These are phyloP conservation scores for Penaeus indicus DNA, from an alignment of 1,140 invertebrate genomes.

Conservation along the genomic window DNA sequence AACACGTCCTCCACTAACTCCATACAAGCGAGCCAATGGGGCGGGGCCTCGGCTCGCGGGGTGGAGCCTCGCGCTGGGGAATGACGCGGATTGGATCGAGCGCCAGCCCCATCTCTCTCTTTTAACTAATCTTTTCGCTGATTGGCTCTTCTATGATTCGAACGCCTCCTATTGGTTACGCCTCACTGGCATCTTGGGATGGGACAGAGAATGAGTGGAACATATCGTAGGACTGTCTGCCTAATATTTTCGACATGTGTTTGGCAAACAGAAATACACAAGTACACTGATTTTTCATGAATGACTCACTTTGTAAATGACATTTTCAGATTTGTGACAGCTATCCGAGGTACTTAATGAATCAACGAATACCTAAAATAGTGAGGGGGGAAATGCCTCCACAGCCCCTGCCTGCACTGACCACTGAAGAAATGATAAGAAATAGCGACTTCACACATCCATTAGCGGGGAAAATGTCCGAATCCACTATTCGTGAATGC, in stretches of 20 bases:
- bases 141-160: slow-evolving; percentile 43
- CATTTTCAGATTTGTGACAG: slow-evolving; percentile 43
- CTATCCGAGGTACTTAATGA: slow-evolving; percentile 42
- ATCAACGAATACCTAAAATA: slow-evolving; percentile 9
- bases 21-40: slow-evolving; percentile 65
- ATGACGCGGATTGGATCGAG: slow-evolving; percentile 41
- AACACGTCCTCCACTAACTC: slow-evolving; percentile 64
- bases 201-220: slow-evolving; percentile 67
- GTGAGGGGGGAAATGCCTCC: slow-evolving; percentile 17
- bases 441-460: slow-evolving; percentile 19
- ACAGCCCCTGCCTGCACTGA: slow-evolving; percentile 45
- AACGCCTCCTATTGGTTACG: slow-evolving; percentile 60
- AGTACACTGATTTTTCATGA: slow-evolving; percentile 67
- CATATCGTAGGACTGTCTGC: slow-evolving; percentile 66
- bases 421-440: slow-evolving; percentile 40
- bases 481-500: not conserved
- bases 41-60: slow-evolving; percentile 46
- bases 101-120: slow-evolving; percentile 56
- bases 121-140: slow-evolving; percentile 61
- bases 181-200: slow-evolving; percentile 65
- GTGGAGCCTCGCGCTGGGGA: slow-evolving; percentile 39
- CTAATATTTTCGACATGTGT: slow-evolving; percentile 67
- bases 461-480: not conserved
- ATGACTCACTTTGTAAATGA: slow-evolving; percentile 63
- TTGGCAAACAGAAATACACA: slow-evolving; percentile 67